phyloP scores from a whole-genome alignment of 2,113 vertebrate species.

The Microcebus ravelobensis region DNA sequence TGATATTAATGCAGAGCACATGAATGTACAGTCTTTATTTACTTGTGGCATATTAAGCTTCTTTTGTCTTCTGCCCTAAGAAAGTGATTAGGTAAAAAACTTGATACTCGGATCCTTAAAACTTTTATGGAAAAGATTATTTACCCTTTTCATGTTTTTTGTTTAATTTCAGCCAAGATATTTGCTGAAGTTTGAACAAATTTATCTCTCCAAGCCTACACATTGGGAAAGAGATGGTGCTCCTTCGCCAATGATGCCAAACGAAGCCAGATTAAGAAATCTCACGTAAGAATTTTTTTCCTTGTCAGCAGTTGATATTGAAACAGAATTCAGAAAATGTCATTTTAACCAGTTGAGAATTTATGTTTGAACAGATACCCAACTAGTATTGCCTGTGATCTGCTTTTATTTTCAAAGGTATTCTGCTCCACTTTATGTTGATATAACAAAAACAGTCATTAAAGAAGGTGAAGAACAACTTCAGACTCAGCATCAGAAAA shows the following conservation, averaged over 20 bases:
- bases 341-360: background rate
- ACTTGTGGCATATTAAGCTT: background rate
- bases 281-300: slow-evolving; percentile 91
- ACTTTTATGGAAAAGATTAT: background rate
- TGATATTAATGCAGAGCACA: background rate
- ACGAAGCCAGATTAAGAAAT: slow-evolving; percentile 96
- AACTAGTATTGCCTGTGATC: background rate
- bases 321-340: slow-evolving; percentile 31
- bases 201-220: slow-evolving; percentile 98
- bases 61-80: background rate
- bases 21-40: background rate
- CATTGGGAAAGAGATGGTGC: slow-evolving; percentile 99
- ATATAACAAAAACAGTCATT: slow-evolving; percentile 99
- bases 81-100: background rate
- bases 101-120: background rate
- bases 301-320: background rate
- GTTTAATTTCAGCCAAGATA: slow-evolving; percentile 92
- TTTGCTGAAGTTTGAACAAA: slow-evolving; percentile 98
- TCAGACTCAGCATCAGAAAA: slow-evolving; percentile 99
- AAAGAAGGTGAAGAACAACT: slow-evolving; percentile 98
- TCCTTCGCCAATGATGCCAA: slow-evolving; percentile 99
- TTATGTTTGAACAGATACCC: background rate
- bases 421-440: slow-evolving; percentile 97
- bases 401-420: slow-evolving; percentile 87
- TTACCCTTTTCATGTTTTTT: slow-evolving; percentile 42